These are phyloP conservation scores for Eidolon helvum DNA, from an alignment of 2,113 vertebrate genomes.

Conservation along the genomic window DNA sequence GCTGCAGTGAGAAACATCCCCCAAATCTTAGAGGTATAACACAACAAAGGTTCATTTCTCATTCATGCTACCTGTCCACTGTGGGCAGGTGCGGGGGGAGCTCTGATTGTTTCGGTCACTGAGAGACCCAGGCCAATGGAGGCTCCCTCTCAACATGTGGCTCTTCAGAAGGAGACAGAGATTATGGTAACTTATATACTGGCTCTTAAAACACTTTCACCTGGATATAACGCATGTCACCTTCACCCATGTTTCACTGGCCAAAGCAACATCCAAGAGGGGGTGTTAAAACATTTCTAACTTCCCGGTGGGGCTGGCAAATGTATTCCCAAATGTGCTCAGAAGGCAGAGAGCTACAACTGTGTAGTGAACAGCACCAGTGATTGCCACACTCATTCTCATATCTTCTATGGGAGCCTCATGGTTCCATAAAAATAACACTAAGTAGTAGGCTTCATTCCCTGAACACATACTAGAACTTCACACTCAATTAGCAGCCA, in stretches of 20 bases:
- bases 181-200: neutral
- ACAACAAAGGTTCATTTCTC: neutral
- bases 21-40: neutral
- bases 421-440: neutral
- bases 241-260: neutral
- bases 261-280: neutral
- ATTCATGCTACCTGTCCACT: neutral
- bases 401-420: neutral
- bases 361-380: neutral
- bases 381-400: neutral
- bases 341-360: neutral
- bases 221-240: neutral
- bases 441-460: neutral
- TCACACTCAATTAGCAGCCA: neutral
- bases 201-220: neutral
- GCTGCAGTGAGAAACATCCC: neutral
- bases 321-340: neutral
- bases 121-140: neutral
- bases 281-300: neutral
- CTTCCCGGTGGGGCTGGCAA: neutral
- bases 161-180: neutral
- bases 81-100: neutral
- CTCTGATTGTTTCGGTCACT: neutral
- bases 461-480: neutral
- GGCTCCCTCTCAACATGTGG: neutral